Percentiles rank a stretch among this genome's conserved stretches.
phyloP scores from a whole-genome alignment of 1,140 invertebrate genomes.

The Trachymyrmex cornetzi region DNA sequence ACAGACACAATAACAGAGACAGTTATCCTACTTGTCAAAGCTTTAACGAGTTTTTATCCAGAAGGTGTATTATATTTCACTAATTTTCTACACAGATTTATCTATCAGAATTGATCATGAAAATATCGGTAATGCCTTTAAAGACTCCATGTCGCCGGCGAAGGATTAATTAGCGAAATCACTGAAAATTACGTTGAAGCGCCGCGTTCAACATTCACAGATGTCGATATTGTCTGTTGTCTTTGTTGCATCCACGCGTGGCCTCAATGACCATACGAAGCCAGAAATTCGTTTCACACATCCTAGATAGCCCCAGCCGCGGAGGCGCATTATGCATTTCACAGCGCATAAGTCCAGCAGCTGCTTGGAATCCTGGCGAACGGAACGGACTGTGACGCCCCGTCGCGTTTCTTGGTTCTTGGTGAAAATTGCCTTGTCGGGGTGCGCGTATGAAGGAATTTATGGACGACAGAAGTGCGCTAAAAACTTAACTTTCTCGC shows the following conservation, averaged over 20 bases:
- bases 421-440: slow-evolving; percentile 76
- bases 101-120: too few species aligned
- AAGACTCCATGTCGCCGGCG: too few species aligned
- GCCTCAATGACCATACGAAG: slow-evolving; percentile 69
- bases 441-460: slow-evolving; percentile 48
- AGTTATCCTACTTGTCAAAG: too few species aligned
- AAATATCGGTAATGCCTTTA: too few species aligned
- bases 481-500: slow-evolving; percentile 69
- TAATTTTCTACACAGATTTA: too few species aligned
- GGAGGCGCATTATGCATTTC: slow-evolving; percentile 83
- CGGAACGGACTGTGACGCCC: slow-evolving; percentile 75
- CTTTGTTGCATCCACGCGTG: slow-evolving; percentile 28
- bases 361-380: slow-evolving; percentile 77
- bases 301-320: slow-evolving; percentile 70
- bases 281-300: slow-evolving; percentile 79
- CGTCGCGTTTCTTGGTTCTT: slow-evolving; percentile 76
- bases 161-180: not conserved
- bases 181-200: slow-evolving; percentile 5
- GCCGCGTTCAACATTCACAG: not conserved
- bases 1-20: too few species aligned
- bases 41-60: too few species aligned
- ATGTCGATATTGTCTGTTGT: slow-evolving; percentile 38
- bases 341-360: slow-evolving; percentile 83
- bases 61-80: too few species aligned
- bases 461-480: slow-evolving; percentile 36